Base-by-base conservation (phyloP, 2,113 vertebrate genomes). In the Passer montanus region DNA sequence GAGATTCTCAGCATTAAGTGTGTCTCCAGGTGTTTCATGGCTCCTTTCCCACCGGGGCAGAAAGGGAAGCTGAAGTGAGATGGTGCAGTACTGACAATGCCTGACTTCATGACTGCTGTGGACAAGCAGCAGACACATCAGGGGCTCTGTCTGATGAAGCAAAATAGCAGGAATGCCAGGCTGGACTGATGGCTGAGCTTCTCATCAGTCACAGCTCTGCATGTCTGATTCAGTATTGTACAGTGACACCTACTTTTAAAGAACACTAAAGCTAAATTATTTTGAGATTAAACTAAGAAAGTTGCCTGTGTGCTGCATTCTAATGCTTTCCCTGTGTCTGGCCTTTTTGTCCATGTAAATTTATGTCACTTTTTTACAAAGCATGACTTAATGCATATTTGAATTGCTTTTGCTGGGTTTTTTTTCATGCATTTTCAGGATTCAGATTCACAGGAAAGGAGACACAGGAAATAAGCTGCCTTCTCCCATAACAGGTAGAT, bases 61-160 rank as follows among this genome's bases (percentile, higher is more conserved):
- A 8, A 1, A 46, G n/a, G 27, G 28, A 55, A 44, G 16, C 50
- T 84, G 68, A 75, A 75, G 46, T 31, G 30, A 62, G 22, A 22
- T 20, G 46, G 10, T 0, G 0, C 3, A 17, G 53, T 24, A 16
- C 62, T 87, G 55, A 11, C 10, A 10, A 0, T 69, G 43, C 33
- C 63, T 43, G 21, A 30, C n/a, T 62, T 43, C 24, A 4, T 49
- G 49, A 5, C 56, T 60, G 49, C 53, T 53, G 0, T 2, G 27
- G 50, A 15, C 30, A 63, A 50, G 31, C 7, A 66, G 28, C 47
- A 52, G 31, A n/a, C 16, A 6, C 23, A 7, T 20, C 1, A 2
- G 41, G 1, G 5, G 15, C 33, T 76, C 68, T 85, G 24, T 59
- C 26, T 73, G 76, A 49, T 77, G 68, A 59, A 77, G 64, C 5